Evolutionary conservation across 2,888 invertebrate species (phyloP).

Genomic region (Cosmopolites sordidus): DNA sequence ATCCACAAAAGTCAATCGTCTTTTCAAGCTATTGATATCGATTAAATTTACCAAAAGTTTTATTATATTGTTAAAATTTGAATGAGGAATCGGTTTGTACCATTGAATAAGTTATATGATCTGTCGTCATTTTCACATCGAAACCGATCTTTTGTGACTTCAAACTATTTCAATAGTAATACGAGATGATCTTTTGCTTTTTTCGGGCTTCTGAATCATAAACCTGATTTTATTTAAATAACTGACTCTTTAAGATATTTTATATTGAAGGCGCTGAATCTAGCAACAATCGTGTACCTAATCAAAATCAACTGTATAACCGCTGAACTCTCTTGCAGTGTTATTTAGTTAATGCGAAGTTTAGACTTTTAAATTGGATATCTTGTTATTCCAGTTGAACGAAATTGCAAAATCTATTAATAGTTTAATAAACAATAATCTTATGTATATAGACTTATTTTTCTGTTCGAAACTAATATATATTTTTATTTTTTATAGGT

Average conservation of each 20-base stretch:
- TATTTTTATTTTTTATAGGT: constrained; percentile 19
- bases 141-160: no score
- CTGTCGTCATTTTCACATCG: no score
- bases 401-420: neutral
- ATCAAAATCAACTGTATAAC: neutral
- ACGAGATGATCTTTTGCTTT: no score
- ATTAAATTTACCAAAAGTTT: no score
- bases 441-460: neutral
- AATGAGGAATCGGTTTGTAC: no score
- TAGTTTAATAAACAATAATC: constrained; percentile 1
- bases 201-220: no score
- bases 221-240: neutral
- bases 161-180: no score
- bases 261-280: neutral
- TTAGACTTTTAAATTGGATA: neutral
- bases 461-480: neutral
- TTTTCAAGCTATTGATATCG: no score
- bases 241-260: neutral
- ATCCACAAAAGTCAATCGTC: no score
- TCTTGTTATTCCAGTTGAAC: neutral
- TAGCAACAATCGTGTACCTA: neutral
- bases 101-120: no score
- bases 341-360: neutral
- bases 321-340: neutral
- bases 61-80: no score